These are phyloP conservation scores for Siniperca obscura DNA, from an alignment of 2,797 vertebrate species.

Conservation along the genomic window DNA sequence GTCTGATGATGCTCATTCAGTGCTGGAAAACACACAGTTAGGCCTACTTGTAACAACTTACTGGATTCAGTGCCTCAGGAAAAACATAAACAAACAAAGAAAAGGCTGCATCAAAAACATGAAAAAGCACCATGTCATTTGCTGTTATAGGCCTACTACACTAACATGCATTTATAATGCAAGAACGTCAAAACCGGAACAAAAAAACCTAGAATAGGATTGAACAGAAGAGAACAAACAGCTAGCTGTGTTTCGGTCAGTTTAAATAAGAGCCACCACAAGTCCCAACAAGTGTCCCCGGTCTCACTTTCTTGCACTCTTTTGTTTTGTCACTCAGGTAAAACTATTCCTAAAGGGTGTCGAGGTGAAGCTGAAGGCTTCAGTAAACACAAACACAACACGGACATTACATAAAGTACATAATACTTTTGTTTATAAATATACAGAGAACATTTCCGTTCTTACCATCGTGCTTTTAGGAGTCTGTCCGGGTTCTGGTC, in stretches of 20 bases:
- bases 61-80: not conserved
- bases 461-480: constrained; percentile 33
- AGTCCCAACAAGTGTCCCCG: not conserved
- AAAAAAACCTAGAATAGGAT: not conserved
- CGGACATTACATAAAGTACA: not conserved
- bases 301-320: constrained; percentile 12
- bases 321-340: constrained; percentile 49
- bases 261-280: constrained; percentile 1
- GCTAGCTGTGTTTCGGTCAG: not conserved
- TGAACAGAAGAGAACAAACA: not conserved
- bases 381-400: not conserved
- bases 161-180: not conserved
- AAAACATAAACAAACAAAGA: not conserved
- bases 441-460: not conserved
- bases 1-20: constrained; percentile 27
- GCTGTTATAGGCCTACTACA: too few relatives aligned
- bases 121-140: not conserved
- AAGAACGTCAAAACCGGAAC: not conserved
- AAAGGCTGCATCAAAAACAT: not conserved
- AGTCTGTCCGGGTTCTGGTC: constrained; percentile 21
- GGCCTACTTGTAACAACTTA: not conserved
- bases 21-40: constrained; percentile 52
- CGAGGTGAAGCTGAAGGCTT: constrained; percentile 2
- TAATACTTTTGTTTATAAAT: not conserved
- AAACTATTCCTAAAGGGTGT: constrained; percentile 28